These are phyloP conservation scores for Clamator glandarius DNA, from an alignment of 2,797 vertebrate species.

Conservation along the genomic window DNA sequence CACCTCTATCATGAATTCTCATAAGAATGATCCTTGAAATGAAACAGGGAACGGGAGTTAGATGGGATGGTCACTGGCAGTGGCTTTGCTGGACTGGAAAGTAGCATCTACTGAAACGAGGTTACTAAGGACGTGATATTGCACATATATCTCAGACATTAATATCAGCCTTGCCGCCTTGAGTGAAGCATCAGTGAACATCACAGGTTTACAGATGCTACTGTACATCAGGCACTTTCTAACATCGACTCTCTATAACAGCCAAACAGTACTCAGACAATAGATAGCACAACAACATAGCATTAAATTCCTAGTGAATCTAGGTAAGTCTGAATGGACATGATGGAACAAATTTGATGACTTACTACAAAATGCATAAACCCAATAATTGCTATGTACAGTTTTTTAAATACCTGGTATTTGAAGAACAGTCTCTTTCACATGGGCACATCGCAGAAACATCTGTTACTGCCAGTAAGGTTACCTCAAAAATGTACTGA, in stretches of 20 bases:
- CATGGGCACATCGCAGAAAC: rapidly evolving
- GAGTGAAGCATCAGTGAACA: background rate
- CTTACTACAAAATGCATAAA: background rate
- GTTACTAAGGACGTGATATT: background rate
- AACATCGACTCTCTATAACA: background rate
- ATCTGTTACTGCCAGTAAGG: background rate
- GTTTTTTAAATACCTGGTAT: background rate
- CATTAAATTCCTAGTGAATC: background rate
- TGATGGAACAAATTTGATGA: background rate
- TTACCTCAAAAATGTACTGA: background rate
- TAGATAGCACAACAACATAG: background rate
- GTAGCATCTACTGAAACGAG: background rate
- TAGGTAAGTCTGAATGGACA: background rate
- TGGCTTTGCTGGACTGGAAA: background rate
- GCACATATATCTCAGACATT: background rate
- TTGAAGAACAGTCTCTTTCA: background rate
- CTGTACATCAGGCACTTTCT: background rate
- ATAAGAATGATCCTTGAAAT: background rate
- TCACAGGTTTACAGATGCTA: background rate
- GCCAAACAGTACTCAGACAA: background rate
- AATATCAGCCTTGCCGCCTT: background rate
- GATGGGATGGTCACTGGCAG: background rate
- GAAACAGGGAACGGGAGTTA: background rate
- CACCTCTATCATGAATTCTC: background rate
- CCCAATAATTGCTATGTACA: background rate